Evolutionary conservation across 2,113 vertebrate genomes (phyloP), one percentile per base, ranked within the genome.

Genomic region (Takifugu bimaculatus): DNA sequence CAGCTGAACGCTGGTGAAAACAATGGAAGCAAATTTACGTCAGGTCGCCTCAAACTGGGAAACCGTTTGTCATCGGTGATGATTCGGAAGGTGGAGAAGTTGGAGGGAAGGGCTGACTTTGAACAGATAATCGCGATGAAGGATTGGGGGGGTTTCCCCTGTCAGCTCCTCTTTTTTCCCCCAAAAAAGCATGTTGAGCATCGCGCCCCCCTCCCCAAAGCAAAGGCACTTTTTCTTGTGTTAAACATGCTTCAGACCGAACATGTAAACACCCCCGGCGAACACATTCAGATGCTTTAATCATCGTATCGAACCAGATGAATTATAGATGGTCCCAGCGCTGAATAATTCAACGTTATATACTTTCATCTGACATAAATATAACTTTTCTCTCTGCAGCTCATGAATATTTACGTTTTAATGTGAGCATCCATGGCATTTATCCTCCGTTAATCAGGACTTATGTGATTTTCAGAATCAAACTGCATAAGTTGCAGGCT

Each of bases 351-450:
- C 82, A 89, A 69, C 51, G 56, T 86, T 84, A 88, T 86, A 86
- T 87, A 89, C 87, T 87, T 90, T 90, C 88, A 90, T 87, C 88
- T 89, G 82, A 87, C 88, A 89, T 87, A 87, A 87, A 90, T 90
- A 87, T 87, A 68, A 84, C 84, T 84, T 81, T 86, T 86, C 75
- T 78, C 51, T 65, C 66, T 61, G 44, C 65, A 80, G 60, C 77
- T 77, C 73, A 85, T 90, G 84, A 89, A 90, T 89, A 89, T 90
- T 88, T 78, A 90, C 86, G 82, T 76, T 72, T 83, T 86, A 88
- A 89, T 89, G 87, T 89, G 85, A 87, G 80, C 74, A 87, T 82
- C 82, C 80, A 52, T 87, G 81, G 76, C 81, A 85, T 87, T 87
- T 89, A 90, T 89, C 84, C 84, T 77, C 73, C 65, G 79, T 88